Evolutionary conservation across 2,888 invertebrate genomes (phyloP), one percentile per base, ranked within the genome.

Genomic region (Phengaris arion): DNA sequence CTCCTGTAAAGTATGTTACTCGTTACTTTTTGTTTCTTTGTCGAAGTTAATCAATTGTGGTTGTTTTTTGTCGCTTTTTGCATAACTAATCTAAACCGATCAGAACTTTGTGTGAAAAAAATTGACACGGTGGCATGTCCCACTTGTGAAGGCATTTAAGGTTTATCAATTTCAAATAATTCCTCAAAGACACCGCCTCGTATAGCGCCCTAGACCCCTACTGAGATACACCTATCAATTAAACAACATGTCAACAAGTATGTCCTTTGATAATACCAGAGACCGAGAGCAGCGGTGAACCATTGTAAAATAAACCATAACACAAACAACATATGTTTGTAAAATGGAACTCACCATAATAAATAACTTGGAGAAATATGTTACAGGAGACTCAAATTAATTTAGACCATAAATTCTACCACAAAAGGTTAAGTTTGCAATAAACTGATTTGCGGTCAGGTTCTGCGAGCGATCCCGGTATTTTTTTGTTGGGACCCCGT

Each of bases 211-310:
- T 86, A 88, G 88, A 88, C 89, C 91, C 93, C 93, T 89, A 85
- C 91, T 82, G 93, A 82, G 93, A 89, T 90, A 88, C 90, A 90
- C 92, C 92, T 89, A 93, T 93, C 93, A 93, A 93, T 93, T 93
- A 93, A 92, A 93, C 89, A 92, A 92, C 92, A 92, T 93, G 93
- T 93, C 93, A 93, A 93, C 93, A 93, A 93, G 92, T 93, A 86
- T 90, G 92, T 92, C 90, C 89, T 90, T 91, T 88, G 87, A 89
- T 89, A 91, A 88, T 84, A 85, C 85, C 84, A 84, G 85, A 86
- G 85, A 86, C 87, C 87, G 86, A 85, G 82, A 76, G 13, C 74
- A 80, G 77, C 79, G 77, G 77, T 77, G 79, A 78, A 78, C 80
- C 85, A 85, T 82, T 83, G 85, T 75, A 90, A 90, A 87, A 79